phyloP scores from a whole-genome alignment of 2,113 vertebrate genomes.

The Cathartes aura region DNA sequence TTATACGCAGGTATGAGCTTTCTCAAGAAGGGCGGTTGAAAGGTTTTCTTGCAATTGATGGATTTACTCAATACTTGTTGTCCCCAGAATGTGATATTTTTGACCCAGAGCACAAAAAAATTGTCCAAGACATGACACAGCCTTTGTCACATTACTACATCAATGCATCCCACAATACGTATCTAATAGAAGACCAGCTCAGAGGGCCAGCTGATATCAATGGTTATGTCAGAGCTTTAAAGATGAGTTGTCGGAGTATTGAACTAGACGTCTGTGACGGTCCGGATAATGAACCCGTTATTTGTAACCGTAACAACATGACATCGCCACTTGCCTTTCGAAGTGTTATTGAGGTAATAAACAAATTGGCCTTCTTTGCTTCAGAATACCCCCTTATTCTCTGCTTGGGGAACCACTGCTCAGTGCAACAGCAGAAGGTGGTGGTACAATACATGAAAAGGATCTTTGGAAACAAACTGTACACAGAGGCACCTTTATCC shows the following conservation, averaged over 20 bases:
- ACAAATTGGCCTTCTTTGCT: slow-evolving; percentile 91
- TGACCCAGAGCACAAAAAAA: slow-evolving; percentile 90
- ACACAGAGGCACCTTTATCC: slow-evolving; percentile 80
- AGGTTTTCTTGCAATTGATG: slow-evolving; percentile 92
- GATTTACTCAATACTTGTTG: slow-evolving; percentile 92
- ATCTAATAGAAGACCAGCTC: slow-evolving; percentile 92
- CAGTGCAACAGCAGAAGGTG: slow-evolving; percentile 87
- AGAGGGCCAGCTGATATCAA: slow-evolving; percentile 91
- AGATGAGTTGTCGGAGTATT: slow-evolving; percentile 91
- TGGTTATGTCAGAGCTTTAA: slow-evolving; percentile 89
- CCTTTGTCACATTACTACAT: slow-evolving; percentile 97
- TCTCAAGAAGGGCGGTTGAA: slow-evolving; percentile 88
- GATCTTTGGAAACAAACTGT: slow-evolving; percentile 87
- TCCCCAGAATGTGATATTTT: slow-evolving; percentile 95
- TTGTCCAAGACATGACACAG: slow-evolving; percentile 95
- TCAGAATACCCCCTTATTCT: slow-evolving; percentile 93
- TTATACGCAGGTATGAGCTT: slow-evolving; percentile 90
- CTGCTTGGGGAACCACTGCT: slow-evolving; percentile 92
- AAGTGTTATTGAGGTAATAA: slow-evolving; percentile 91
- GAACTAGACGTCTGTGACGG: slow-evolving; percentile 94
- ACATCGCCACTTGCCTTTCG: slow-evolving; percentile 82
- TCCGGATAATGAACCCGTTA: slow-evolving; percentile 90
- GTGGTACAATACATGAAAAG: slow-evolving; percentile 90
- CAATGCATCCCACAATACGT: slow-evolving; percentile 94
- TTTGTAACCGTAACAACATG: slow-evolving; percentile 88